These are phyloP conservation scores for Actinopyga echinites DNA, from an alignment of 53 echinoderm and acorn worm species.

Conservation along the genomic window DNA sequence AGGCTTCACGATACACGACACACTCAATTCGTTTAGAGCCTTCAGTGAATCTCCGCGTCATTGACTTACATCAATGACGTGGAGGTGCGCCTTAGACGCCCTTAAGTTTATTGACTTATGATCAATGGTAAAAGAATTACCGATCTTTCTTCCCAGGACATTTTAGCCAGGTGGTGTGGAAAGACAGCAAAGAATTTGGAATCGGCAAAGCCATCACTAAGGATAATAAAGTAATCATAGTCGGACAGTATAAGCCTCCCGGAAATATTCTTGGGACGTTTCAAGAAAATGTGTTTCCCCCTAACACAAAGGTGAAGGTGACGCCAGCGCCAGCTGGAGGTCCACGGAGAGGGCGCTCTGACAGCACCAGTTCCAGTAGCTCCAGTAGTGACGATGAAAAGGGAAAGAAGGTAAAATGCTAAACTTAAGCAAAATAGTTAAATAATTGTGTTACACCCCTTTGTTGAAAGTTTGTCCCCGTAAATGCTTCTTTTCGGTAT, in stretches of 20 bases:
- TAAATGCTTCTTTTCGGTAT: too few relatives aligned
- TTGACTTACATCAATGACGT: too few relatives aligned
- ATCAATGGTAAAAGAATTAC: background rate
- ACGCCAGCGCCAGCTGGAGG: background rate
- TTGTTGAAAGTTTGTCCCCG: too few relatives aligned
- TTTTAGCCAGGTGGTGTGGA: constrained; percentile 84
- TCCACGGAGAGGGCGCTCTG: constrained; percentile 1
- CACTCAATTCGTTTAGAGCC: too few relatives aligned
- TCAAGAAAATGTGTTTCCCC: constrained; percentile 68
- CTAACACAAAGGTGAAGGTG: constrained; percentile 11
- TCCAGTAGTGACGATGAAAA: constrained; percentile 67
- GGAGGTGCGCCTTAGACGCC: too few relatives aligned
- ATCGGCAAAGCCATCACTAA: constrained; percentile 76
- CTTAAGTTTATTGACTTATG: too few relatives aligned
- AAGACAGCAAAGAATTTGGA: constrained; percentile 73
- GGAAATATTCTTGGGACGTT: constrained; percentile 58
- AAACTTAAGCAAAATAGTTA: too few relatives aligned
- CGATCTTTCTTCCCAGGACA: constrained; percentile 51
- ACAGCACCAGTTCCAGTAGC: constrained; percentile 52
- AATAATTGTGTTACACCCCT: too few relatives aligned
- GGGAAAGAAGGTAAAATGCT: background rate
- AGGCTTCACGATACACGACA: too few relatives aligned
- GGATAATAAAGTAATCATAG: constrained; percentile 70
- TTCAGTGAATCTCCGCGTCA: too few relatives aligned
- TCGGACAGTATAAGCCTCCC: constrained; percentile 75